Base-by-base conservation (phyloP, 2,888 invertebrate genomes). In the Drosophila niveifrons region DNA sequence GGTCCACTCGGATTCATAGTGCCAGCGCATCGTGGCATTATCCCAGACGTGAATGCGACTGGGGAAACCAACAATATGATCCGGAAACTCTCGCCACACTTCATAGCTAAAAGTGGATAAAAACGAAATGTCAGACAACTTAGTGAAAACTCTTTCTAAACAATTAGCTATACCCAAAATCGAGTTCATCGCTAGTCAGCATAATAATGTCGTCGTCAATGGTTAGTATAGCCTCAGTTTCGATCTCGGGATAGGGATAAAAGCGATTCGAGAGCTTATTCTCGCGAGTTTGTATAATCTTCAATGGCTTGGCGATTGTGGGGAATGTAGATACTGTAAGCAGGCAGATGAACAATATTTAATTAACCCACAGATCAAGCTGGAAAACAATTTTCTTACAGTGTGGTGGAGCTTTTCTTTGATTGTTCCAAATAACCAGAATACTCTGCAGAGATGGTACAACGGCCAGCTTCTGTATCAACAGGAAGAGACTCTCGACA, bases 21-120 rank as follows among this genome's bases (percentile, higher is more conserved):
- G 96, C 98, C 98, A 99, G 67, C 95, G 95, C 81, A 93, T 93
- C 0, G 97, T 97, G 4, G 93, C 93, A 92, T 98, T 98, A 91
- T 98, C 97, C 97, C 97, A 98, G 29, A 97, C 95, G 92, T 99
- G 98, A 59, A 98, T 96, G 31, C 99, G 94, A 43, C 98, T 98
- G 18, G 98, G 98, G 93, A 98, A 99, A 6, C 99, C 98, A 68
- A 99, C 98, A 81, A 99, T 97, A 63, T 98, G 94, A 92, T 98
- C 98, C 1, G 98, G 97, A 93, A 98, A 98, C 93, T 99, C 98
- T 66, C 98, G 94, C 99, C 98, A 99, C 44, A 98, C 98, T 95
- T 98, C 94, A 90, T 95, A 95, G 28, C 94, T 92, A 50, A 3
- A 71, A 70, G 2, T 4, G 3, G n/a, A n/a, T 10, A 2, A 31